Evolutionary conservation across 2,113 vertebrate genomes (phyloP).

Genomic region (Muntiacus reevesi): DNA sequence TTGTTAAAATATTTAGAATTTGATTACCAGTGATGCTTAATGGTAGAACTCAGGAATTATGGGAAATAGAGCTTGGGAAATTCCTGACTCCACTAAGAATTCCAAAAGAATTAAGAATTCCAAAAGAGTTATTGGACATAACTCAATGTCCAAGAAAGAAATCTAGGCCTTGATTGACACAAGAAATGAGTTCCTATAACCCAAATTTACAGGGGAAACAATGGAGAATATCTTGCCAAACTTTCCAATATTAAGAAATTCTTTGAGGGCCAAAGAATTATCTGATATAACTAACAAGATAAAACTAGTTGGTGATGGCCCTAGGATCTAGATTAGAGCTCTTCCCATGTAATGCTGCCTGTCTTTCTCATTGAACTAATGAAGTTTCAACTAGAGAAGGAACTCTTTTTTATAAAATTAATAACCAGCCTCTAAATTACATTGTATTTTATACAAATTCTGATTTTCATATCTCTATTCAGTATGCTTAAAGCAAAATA

Average conservation of each 20-base stretch:
- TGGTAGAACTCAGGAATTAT: neutral
- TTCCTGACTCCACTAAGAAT: neutral
- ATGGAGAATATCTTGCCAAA: slow-evolving; percentile 35
- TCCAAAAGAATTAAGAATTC: neutral
- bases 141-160: slow-evolving; percentile 33
- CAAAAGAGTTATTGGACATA: neutral
- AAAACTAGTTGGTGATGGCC: neutral
- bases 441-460: neutral
- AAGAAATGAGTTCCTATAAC: neutral
- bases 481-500: slow-evolving; percentile 10
- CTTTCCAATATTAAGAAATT: slow-evolving; percentile 17
- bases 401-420: slow-evolving; percentile 26
- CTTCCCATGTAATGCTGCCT: neutral
- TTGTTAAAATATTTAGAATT: slow-evolving; percentile 8
- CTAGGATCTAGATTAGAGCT: neutral
- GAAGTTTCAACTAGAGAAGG: neutral
- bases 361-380: neutral
- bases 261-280: neutral
- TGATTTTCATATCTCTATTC: neutral
- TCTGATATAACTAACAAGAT: neutral
- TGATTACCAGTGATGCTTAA: neutral
- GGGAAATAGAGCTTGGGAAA: slow-evolving; percentile 4
- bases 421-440: neutral
- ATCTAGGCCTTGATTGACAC: neutral
- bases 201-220: slow-evolving; percentile 22